Percentiles rank a stretch among this genome's conserved stretches.
These are phyloP conservation scores for Oncorhynchus gorbuscha DNA, from an alignment of 2,113 vertebrate species.

Conservation along the genomic window DNA sequence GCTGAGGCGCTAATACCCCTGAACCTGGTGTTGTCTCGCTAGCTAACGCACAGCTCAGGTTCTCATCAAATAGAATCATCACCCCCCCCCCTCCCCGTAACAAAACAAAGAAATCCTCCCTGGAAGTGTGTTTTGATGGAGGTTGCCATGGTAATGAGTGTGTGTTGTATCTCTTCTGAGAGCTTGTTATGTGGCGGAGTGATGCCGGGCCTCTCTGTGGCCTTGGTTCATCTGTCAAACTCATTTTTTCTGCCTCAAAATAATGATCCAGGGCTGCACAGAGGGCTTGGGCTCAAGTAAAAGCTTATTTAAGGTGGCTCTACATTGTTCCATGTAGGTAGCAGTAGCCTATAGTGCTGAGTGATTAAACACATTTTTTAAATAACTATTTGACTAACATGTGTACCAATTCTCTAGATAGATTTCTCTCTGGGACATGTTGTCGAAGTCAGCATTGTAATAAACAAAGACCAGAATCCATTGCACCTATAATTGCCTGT, in stretches of 20 bases:
- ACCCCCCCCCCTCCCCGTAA: slow-evolving; percentile 71
- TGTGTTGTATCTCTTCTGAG: slow-evolving; percentile 94
- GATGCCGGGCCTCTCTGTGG: slow-evolving; percentile 89
- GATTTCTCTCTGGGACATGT: no score
- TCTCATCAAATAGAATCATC: slow-evolving; percentile 94
- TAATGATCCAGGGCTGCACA: slow-evolving; percentile 97
- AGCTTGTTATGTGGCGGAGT: slow-evolving; percentile 97
- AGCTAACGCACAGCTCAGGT: slow-evolving; percentile 78
- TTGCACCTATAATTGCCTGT: no score
- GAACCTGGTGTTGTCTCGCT: slow-evolving; percentile 65
- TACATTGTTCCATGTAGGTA: slow-evolving; percentile 54
- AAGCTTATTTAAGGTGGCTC: slow-evolving; percentile 75
- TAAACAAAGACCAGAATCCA: no score
- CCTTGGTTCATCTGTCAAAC: slow-evolving; percentile 98
- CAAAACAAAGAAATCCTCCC: slow-evolving; percentile 97
- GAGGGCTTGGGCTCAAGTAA: slow-evolving; percentile 82
- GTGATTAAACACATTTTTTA: background rate
- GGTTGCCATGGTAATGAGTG: slow-evolving; percentile 94
- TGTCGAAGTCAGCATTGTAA: no score
- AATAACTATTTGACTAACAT: no score
- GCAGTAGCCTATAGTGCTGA: slow-evolving; percentile 46
- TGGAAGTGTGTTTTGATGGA: slow-evolving; percentile 92
- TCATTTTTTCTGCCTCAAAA: slow-evolving; percentile 98
- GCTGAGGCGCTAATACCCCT: slow-evolving; percentile 60
- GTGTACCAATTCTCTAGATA: no score